Evolutionary conservation across 2,113 vertebrate genomes (phyloP).

Genomic region (Dasyprocta punctata): DNA sequence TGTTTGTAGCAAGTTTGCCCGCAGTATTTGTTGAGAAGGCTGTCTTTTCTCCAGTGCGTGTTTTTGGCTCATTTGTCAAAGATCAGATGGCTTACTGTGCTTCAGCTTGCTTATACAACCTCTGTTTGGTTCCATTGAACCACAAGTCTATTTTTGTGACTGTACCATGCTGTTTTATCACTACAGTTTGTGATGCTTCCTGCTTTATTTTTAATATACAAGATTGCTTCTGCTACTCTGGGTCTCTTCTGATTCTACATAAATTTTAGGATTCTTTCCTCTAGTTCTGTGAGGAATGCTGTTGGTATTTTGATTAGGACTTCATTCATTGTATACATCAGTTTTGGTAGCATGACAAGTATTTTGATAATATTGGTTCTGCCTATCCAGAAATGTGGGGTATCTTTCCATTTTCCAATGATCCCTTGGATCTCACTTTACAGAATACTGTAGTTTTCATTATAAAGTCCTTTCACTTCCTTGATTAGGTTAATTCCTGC

Average conservation of each 20-base stretch:
- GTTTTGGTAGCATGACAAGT: not conserved
- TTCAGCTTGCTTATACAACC: not conserved
- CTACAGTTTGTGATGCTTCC: not conserved
- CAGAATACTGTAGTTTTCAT: not conserved
- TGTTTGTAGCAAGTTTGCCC: not conserved
- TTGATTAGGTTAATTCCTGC: not conserved
- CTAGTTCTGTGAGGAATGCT: not conserved
- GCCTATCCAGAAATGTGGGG: not conserved
- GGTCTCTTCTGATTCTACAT: not conserved
- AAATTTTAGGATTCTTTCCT: not conserved
- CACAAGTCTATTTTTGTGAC: not conserved
- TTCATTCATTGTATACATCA: not conserved
- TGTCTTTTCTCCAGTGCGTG: not conserved
- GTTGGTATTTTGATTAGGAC: not conserved
- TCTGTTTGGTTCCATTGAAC: not conserved
- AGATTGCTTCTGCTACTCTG: not conserved
- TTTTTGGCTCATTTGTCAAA: not conserved
- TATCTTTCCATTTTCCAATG: not conserved
- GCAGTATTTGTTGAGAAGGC: not conserved
- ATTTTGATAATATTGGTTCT: not conserved
- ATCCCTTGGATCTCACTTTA: not conserved
- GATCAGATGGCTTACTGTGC: not conserved
- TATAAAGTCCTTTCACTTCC: not conserved
- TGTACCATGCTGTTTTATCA: not conserved
- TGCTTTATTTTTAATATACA: not conserved